Percentiles rank a stretch among this genome's conserved stretches.
These are phyloP conservation scores for Tenthredo livida DNA, from an alignment of 2,888 invertebrate species.

Conservation along the genomic window DNA sequence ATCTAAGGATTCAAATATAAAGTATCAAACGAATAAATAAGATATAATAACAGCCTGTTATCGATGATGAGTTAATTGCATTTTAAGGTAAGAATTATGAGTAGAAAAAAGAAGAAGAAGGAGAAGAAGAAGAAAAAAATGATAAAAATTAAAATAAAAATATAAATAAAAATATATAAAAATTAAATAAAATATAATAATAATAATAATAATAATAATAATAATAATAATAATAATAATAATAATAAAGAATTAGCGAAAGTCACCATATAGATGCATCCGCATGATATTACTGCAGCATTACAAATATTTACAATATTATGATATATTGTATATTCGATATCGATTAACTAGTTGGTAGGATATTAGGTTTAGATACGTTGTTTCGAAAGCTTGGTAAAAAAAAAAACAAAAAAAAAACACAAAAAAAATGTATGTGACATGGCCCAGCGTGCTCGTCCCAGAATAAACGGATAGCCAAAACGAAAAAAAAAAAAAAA, in stretches of 20 bases:
- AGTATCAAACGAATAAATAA: slow-evolving; percentile 21
- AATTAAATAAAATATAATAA: slow-evolving; percentile 23
- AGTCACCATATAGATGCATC: slow-evolving; percentile 46
- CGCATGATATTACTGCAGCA: slow-evolving; percentile 47
- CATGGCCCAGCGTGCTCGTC: slow-evolving; percentile 29
- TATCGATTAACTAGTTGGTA: slow-evolving; percentile 51
- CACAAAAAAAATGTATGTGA: slow-evolving; percentile 31
- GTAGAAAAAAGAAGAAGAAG: background rate
- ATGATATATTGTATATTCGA: slow-evolving; percentile 49
- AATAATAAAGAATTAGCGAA: slow-evolving; percentile 39
- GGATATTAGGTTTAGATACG: slow-evolving; percentile 49
- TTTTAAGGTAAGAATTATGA: slow-evolving; percentile 9
- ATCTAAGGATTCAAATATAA: slow-evolving; percentile 47
- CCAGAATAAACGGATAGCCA: slow-evolving; percentile 30
- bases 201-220: slow-evolving; percentile 6
- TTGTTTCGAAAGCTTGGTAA: slow-evolving; percentile 48
- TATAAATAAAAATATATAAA: background rate
- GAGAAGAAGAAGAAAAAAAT: background rate
- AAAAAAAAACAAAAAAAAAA: background rate
- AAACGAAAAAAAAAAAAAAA: background rate
- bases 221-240: slow-evolving; percentile 9
- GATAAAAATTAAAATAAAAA: background rate
- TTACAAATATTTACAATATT: slow-evolving; percentile 26
- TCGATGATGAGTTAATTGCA: slow-evolving; percentile 18
- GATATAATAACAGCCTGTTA: slow-evolving; percentile 31